Evolutionary conservation across 2,888 invertebrate species (phyloP), one percentile per base, ranked within the genome.

Genomic region (Leptinotarsa tumamoca): DNA sequence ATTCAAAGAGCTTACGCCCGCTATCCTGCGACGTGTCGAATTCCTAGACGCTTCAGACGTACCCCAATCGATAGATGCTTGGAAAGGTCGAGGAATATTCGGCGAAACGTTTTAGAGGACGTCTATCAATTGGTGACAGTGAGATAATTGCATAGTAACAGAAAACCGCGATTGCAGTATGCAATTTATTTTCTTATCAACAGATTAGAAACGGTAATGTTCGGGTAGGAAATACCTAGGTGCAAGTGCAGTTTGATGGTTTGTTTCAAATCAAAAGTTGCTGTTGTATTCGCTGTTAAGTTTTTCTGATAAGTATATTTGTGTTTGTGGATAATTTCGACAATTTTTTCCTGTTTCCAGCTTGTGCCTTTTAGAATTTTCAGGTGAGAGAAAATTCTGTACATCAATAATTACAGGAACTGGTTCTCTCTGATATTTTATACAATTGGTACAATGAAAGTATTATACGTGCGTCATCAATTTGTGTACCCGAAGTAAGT

Each of bases 101-200:
- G 4, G 17, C 10, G 27, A 3, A 63, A 63, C n/a, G 27, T 33
- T 33, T 10, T 7, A 63, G n/a, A n/a, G 33, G 21, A 23, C 27
- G 17, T 23, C 15, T 61, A 61, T 61, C 61, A 23, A 63, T 63
- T 13, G 17, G 3, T n/a, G 4, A n/a, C 10, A 52, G 33, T 15
- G 17, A 15, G n/a, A 33, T n/a, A 63, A 63, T 63, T 63, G 63
- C 63, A 63, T 63, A 43, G 63, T 63, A 63, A 63, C 63, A 63
- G 63, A 17, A 63, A 63, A 58, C 23, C 5, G 58, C 58, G 58
- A n/a, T n/a, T 14, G 17, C 21, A 58, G n/a, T 13, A n/a, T 33
- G 61, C 61, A 54, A n/a, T 17, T 43, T 4, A 63, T 63, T 14
- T 63, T 7, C 63, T 63, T 63, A 63, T 63, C 63, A n/a, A 63